phyloP scores from a whole-genome alignment of 2,797 vertebrate species.

The Atherinosoma microstoma region DNA sequence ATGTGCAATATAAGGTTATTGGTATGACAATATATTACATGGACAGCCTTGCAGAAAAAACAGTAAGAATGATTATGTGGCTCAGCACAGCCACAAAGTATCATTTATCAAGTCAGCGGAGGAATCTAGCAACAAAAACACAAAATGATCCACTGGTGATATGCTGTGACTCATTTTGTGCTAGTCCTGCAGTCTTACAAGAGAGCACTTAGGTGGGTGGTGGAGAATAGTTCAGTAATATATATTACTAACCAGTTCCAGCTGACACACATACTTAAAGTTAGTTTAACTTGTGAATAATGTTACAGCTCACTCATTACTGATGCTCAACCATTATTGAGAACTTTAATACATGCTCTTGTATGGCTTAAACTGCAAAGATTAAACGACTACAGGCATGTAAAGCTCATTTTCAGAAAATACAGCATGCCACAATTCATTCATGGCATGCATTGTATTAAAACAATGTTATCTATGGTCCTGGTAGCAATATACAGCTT shows the following conservation, averaged over 20 bases:
- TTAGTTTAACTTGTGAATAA: neutral
- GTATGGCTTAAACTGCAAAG: neutral
- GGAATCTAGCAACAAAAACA: constrained; percentile 46
- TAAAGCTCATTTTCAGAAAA: neutral
- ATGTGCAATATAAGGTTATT: constrained; percentile 25
- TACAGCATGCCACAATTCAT: neutral
- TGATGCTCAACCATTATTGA: neutral
- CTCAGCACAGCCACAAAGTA: constrained; percentile 61
- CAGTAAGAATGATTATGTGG: constrained; percentile 59
- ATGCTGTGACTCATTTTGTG: constrained; percentile 54
- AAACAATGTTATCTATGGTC: neutral
- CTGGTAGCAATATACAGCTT: neutral
- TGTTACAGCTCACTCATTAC: neutral
- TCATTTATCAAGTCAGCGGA: constrained; percentile 62
- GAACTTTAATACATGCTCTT: constrained; percentile 6
- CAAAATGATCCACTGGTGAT: constrained; percentile 41
- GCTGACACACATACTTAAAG: constrained; percentile 23
- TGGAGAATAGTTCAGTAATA: constrained; percentile 12
- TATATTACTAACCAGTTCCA: neutral
- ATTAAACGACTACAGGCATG: neutral
- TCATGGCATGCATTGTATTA: neutral
- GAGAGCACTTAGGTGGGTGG: constrained; percentile 42
- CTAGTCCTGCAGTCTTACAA: constrained; percentile 38
- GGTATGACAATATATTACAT: constrained; percentile 22
- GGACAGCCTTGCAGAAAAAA: constrained; percentile 66